Evolutionary conservation across 2,888 invertebrate genomes (phyloP), one percentile per base, ranked within the genome.

Genomic region (Ctena decussata): DNA sequence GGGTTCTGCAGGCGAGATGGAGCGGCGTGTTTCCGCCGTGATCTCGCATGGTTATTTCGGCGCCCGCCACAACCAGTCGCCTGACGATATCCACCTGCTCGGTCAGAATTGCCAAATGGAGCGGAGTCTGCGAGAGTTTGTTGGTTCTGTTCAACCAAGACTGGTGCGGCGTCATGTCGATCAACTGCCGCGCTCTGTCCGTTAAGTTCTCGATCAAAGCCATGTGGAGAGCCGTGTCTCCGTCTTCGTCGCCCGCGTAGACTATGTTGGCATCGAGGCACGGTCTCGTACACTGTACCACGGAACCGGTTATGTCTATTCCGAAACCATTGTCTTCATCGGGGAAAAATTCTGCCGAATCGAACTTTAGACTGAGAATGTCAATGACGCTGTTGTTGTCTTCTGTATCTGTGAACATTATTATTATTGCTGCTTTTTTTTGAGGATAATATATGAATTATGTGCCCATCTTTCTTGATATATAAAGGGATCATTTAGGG

Each of bases 211-310:
- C 77, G n/a, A 91, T 75, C 30, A 91, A 84, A n/a, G 91, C 87
- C 18, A 82, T 78, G 73, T 90, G 87, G 5, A 91, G 27, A 0
- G 90, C 44, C 0, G 88, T 90, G 60, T 91, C 91, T 0, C 91
- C 91, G 71, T 91, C 91, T 39, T 79, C 74, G 32, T 91, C 91
- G n/a, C n/a, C n/a, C n/a, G n/a, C n/a, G n/a, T n/a, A n/a, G n/a
- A n/a, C n/a, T n/a, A n/a, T n/a, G n/a, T n/a, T n/a, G n/a, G n/a
- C n/a, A n/a, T n/a, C n/a, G n/a, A n/a, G n/a, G n/a, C n/a, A n/a
- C n/a, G n/a, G n/a, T n/a, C n/a, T n/a, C n/a, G n/a, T n/a, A n/a
- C n/a, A n/a, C n/a, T n/a, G n/a, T n/a, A n/a, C n/a, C n/a, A n/a
- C n/a, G n/a, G n/a, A n/a, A n/a, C n/a, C n/a, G n/a, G n/a, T n/a